Conservation (phyloP, 2,797 vertebrate genomes). For the Thunnus albacares region DNA sequence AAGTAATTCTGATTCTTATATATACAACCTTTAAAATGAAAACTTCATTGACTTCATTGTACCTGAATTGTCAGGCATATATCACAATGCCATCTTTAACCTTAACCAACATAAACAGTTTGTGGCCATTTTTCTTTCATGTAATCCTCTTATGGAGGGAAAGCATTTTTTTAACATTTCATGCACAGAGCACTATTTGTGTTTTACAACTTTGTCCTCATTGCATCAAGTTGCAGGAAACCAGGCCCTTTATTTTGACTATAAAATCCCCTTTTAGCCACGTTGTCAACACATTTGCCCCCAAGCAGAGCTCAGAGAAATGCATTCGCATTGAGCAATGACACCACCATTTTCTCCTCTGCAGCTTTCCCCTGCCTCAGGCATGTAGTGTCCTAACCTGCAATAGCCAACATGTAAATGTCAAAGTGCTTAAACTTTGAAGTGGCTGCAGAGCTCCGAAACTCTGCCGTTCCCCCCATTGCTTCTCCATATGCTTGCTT, state of each 20-base stretch:
- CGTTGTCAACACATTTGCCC: slow-evolving; percentile 13
- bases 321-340: slow-evolving; percentile 52
- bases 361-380: slow-evolving; percentile 34
- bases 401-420: slow-evolving; percentile 21
- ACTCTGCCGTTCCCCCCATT: not conserved
- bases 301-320: slow-evolving; percentile 22
- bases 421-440: slow-evolving; percentile 27
- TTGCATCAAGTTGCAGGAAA: slow-evolving; percentile 15
- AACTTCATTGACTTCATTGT: too few species aligned
- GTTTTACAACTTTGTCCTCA: not conserved
- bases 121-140: too few species aligned
- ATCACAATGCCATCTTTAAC: not conserved
- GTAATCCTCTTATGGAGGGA: not conserved
- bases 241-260: not conserved
- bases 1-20: too few species aligned
- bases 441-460: slow-evolving; percentile 24
- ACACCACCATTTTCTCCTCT: not conserved
- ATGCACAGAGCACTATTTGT: not conserved
- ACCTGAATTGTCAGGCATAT: not conserved
- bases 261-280: not conserved
- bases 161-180: not conserved
- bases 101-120: not conserved
- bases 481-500: too few species aligned
- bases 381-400: slow-evolving; percentile 17
- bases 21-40: too few species aligned